Percentiles rank a stretch among this genome's conserved stretches.
phyloP scores from a whole-genome alignment of 2,797 vertebrate species.

The Morelia viridis region DNA sequence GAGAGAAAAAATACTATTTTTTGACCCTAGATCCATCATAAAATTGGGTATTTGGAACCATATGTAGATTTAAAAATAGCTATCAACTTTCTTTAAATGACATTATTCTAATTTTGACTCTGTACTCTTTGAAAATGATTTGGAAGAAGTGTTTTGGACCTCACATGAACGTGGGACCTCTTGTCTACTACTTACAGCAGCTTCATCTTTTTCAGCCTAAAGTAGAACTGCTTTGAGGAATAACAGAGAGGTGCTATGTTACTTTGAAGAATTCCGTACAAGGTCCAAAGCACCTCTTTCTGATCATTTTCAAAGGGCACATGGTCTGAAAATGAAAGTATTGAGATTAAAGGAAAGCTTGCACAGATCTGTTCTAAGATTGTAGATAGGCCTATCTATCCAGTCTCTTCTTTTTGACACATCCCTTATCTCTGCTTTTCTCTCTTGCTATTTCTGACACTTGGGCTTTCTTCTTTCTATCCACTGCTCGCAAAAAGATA shows the following conservation, averaged over 20 bases:
- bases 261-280: not conserved
- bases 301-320: not conserved
- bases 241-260: not conserved
- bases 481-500: not conserved
- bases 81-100: not conserved
- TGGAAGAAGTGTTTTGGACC: not conserved
- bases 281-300: not conserved
- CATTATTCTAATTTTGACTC: not conserved
- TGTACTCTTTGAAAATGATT: not conserved
- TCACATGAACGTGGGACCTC: not conserved
- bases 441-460: not conserved
- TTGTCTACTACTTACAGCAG: not conserved
- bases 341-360: not conserved
- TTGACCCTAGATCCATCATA: not conserved
- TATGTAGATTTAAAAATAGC: not conserved
- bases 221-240: not conserved
- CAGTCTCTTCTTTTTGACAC: not conserved
- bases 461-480: not conserved
- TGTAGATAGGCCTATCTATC: not conserved
- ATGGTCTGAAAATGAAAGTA: not conserved
- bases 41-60: not conserved
- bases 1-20: not conserved
- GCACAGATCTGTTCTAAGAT: not conserved
- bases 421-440: not conserved
- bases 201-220: not conserved